Evolutionary conservation across 2,888 invertebrate genomes (phyloP).

Genomic region (Tethea ocularis): DNA sequence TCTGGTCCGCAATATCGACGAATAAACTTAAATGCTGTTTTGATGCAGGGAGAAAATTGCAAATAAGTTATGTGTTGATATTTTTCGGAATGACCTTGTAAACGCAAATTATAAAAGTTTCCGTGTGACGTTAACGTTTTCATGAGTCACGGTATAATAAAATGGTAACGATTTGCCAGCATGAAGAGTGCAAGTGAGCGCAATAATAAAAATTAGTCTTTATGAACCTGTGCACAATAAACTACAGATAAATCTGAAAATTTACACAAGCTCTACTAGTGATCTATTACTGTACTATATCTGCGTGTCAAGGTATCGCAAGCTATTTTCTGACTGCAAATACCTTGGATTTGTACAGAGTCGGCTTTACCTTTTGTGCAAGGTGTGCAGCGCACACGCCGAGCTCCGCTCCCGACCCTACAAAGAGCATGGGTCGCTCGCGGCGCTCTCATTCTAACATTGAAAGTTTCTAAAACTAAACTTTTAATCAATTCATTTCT

Average conservation of each 20-base stretch:
- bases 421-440: too few relatives aligned
- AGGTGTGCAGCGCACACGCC: too few relatives aligned
- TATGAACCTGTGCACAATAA: not conserved
- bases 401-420: too few relatives aligned
- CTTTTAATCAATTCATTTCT: too few relatives aligned
- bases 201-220: not conserved
- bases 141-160: not conserved
- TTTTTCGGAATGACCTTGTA: not conserved
- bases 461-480: too few relatives aligned
- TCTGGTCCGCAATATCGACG: conserved; percentile 53
- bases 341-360: too few relatives aligned
- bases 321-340: conserved; percentile 3
- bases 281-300: not conserved
- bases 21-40: conserved; percentile 37
- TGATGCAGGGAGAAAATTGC: not conserved
- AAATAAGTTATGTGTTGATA: not conserved
- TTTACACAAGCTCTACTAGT: not conserved
- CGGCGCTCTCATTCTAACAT: too few relatives aligned
- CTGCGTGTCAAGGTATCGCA: not conserved
- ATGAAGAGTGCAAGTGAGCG: not conserved
- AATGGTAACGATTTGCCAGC: not conserved
- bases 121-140: not conserved
- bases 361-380: too few relatives aligned
- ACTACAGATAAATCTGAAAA: not conserved
- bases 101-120: not conserved